These are phyloP conservation scores for Thaumetopoea pityocampa DNA, from an alignment of 1,140 invertebrate species.

Conservation along the genomic window DNA sequence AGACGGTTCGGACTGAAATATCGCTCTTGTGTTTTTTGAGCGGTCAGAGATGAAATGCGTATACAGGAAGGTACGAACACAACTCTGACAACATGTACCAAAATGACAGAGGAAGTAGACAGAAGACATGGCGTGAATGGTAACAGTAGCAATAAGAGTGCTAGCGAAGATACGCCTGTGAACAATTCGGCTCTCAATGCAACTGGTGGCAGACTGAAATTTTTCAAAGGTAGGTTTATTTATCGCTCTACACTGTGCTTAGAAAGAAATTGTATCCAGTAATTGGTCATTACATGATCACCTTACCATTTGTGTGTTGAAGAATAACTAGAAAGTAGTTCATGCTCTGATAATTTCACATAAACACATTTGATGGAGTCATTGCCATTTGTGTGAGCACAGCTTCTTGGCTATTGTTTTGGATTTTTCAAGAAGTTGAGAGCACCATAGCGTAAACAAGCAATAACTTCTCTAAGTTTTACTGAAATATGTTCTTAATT, in stretches of 20 bases:
- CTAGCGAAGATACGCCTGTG: slow-evolving; percentile 55
- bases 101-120: slow-evolving; percentile 81
- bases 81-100: slow-evolving; percentile 80
- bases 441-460: slow-evolving; percentile 36
- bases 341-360: slow-evolving; percentile 73
- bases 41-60: slow-evolving; percentile 75
- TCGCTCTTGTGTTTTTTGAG: slow-evolving; percentile 59
- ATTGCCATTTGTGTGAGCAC: slow-evolving; percentile 59
- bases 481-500: slow-evolving; percentile 2
- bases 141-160: slow-evolving; percentile 75
- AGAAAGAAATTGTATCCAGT: not conserved
- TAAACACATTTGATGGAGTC: slow-evolving; percentile 56
- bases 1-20: slow-evolving; percentile 55
- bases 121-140: slow-evolving; percentile 80
- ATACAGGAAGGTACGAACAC: slow-evolving; percentile 75
- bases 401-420: slow-evolving; percentile 62
- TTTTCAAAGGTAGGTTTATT: slow-evolving; percentile 77
- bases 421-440: slow-evolving; percentile 52
- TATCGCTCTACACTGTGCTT: not conserved
- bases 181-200: slow-evolving; percentile 47
- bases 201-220: slow-evolving; percentile 78
- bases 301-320: slow-evolving; percentile 12
- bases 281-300: not conserved
- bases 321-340: slow-evolving; percentile 72
- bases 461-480: slow-evolving; percentile 16